A percentile compares a stretch with the other conserved stretches of the same genome.
Evolutionary conservation across 2,113 vertebrate species (phyloP).

Genomic region (Cinclus mexicanus): DNA sequence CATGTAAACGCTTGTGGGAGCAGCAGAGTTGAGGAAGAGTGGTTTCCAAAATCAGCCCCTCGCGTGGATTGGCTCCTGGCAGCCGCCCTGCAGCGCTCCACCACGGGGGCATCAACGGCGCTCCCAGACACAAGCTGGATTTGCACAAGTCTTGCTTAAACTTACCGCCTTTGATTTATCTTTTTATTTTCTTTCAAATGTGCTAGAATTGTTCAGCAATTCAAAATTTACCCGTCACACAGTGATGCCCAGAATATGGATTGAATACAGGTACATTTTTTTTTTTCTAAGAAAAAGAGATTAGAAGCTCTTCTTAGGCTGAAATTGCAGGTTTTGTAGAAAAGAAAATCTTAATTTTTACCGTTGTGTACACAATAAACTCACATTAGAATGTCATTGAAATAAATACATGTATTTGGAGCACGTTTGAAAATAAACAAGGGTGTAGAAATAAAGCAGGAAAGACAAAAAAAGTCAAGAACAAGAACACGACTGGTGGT

Average conservation of each 20-base stretch:
- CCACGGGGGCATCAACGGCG: fast-evolving
- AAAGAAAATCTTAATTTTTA: not conserved
- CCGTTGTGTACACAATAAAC: not conserved
- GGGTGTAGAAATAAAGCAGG: not conserved
- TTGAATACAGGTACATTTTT: not conserved
- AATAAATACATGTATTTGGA: not conserved
- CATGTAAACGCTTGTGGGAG: not conserved
- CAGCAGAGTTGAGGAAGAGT: not conserved
- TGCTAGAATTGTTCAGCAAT: not conserved
- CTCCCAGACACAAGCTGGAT: not conserved
- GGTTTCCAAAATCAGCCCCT: not conserved
- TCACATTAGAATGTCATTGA: not conserved
- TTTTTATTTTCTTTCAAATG: not conserved
- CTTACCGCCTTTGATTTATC: not conserved
- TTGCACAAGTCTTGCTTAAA: not conserved
- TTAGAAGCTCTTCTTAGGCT: not conserved
- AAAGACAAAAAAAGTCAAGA: not conserved
- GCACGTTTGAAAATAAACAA: not conserved
- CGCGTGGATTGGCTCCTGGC: fast-evolving
- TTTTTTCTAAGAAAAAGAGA: not conserved
- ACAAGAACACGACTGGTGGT: not conserved
- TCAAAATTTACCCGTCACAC: not conserved
- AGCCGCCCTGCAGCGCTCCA: not conserved
- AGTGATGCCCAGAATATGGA: not conserved
- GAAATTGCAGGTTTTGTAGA: not conserved